A percentile compares a stretch with the other conserved stretches of the same genome.
Conservation (phyloP, 2,888 invertebrate genomes). For the Coremacera marginata region DNA sequence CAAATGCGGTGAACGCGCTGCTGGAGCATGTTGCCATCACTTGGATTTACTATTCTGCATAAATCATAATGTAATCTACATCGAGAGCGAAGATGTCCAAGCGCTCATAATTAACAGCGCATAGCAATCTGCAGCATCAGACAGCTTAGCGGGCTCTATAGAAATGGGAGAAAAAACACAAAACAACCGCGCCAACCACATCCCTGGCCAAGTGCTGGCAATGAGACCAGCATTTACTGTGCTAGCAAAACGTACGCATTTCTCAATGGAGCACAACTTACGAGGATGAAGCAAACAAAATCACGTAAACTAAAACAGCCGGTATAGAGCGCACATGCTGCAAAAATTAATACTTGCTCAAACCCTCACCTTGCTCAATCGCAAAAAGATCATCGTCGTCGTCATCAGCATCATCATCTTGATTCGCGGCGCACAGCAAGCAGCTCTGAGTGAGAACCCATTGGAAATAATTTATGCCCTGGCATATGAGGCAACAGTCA, state of each 20-base stretch:
- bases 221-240: conserved; percentile 49
- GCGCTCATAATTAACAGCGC: conserved; percentile 69
- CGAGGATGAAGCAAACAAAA: conserved; percentile 33
- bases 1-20: background rate
- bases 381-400: conserved; percentile 53
- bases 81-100: conserved; percentile 68
- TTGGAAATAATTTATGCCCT: conserved; percentile 67
- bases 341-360: conserved; percentile 55
- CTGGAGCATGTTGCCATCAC: conserved; percentile 65
- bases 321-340: conserved; percentile 33
- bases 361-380: conserved; percentile 63
- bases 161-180: conserved; percentile 23
- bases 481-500: conserved; percentile 48
- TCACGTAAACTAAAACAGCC: conserved; percentile 32
- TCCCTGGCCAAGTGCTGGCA: conserved; percentile 47
- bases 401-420: conserved; percentile 5
- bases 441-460: conserved; percentile 51
- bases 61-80: conserved; percentile 70
- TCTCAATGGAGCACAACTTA: conserved; percentile 60
- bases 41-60: conserved; percentile 67
- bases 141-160: conserved; percentile 22
- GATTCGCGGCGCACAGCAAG: conserved; percentile 12
- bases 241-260: conserved; percentile 48
- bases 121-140: conserved; percentile 55
- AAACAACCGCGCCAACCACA: conserved; percentile 5